Evolutionary conservation across 37 sponge, comb jelly and placozoan species (phyloP), one percentile per base, ranked within the genome.

Genomic region (Lycopodina hypogea): DNA sequence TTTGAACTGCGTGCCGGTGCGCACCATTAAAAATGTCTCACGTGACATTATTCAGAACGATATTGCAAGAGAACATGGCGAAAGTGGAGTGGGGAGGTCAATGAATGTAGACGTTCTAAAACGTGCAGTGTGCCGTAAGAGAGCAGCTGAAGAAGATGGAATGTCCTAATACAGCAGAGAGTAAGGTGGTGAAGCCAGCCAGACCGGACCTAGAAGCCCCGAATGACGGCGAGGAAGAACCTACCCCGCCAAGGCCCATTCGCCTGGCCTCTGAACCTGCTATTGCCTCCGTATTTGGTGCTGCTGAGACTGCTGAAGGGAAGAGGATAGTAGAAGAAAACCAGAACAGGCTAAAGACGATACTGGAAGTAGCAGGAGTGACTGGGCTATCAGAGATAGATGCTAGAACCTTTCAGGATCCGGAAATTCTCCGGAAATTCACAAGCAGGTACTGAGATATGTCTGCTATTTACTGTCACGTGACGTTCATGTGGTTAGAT

Each of bases 401-500:
- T 58, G 79, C 88, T 38, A 78, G 71, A 62, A 87, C 93, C 36
- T 84, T 92, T 41, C 81, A 87, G 34, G 93, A 92, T 63, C 93
- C 93, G 68, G 93, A 88, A 73, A 88, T 92, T 59, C 89, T 92
- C 62, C 81, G 93, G 22, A 83, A 87, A 62, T 53, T 92, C 56
- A 92, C 93, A 40, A 88, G 77, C 68, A 79, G 86, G 86, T 79
- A 42, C 45, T n/a, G 86, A 64, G 36, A 22, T 41, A 59, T 22
- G 22, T 52, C 40, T n/a, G 56, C 6, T 24, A 56, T 59, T 32
- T 21, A 23, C 0, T 41, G 69, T 84, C 84, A 70, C 69, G 60
- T 77, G 75, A 66, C 51, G 24, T 29, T 75, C 76, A 72, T 30
- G 51, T 81, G 74, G 48, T 58, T 48, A 38, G 74, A 36, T 32